Evolutionary conservation across 1,140 invertebrate genomes (phyloP).

Genomic region (Papilio glaucus): DNA sequence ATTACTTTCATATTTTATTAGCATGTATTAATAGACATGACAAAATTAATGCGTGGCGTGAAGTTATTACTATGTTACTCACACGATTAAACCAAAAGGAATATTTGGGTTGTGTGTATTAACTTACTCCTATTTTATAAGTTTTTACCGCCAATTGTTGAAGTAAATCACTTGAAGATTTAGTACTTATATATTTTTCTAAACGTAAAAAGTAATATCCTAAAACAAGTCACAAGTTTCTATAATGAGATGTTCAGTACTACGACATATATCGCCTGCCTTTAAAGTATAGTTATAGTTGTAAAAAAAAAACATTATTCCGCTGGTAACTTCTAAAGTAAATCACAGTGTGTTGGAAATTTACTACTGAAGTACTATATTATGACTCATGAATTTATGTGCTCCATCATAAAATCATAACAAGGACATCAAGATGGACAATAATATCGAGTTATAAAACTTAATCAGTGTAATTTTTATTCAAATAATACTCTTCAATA

Average conservation of each 20-base stretch:
- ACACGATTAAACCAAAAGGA: neutral
- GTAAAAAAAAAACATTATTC: neutral
- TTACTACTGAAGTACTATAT: neutral
- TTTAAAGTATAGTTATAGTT: too few relatives aligned
- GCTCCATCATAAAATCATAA: slow-evolving; percentile 18
- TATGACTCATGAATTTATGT: slow-evolving; percentile 9
- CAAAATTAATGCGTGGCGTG: slow-evolving; percentile 1
- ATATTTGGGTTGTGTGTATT: neutral
- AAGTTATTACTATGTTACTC: neutral
- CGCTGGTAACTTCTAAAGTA: neutral
- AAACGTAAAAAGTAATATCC: too few relatives aligned
- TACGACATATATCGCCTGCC: too few relatives aligned
- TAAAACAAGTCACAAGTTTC: too few relatives aligned
- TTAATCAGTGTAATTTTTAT: too few relatives aligned
- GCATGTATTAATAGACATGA: slow-evolving; percentile 20
- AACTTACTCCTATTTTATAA: too few relatives aligned
- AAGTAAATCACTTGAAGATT: too few relatives aligned
- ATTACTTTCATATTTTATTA: slow-evolving; percentile 21
- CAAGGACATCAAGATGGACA: slow-evolving; percentile 12
- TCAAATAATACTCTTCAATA: too few relatives aligned
- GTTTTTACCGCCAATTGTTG: too few relatives aligned
- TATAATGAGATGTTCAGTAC: too few relatives aligned
- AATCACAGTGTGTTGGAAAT: neutral
- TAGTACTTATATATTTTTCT: too few relatives aligned
- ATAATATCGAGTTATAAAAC: neutral